These are phyloP conservation scores for Anguilla pacifica DNA, from an alignment of 2,797 vertebrate species.

Conservation along the genomic window DNA sequence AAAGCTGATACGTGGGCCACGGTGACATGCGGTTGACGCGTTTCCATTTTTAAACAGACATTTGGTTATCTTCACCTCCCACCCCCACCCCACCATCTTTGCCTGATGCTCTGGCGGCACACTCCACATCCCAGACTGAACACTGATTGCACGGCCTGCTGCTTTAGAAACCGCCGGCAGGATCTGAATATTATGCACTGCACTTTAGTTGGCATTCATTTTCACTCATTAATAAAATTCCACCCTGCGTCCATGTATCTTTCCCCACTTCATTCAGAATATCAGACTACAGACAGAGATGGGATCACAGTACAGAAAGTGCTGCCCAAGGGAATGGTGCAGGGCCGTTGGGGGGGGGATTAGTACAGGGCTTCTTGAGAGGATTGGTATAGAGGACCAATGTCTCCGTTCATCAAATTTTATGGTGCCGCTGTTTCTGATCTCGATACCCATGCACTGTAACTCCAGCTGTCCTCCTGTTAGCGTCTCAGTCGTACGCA, in stretches of 20 bases:
- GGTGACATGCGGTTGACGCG: background rate
- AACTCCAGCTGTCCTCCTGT: no score
- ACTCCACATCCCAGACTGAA: background rate
- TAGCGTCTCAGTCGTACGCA: no score
- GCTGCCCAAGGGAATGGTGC: no score
- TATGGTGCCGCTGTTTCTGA: no score
- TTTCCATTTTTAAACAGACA: background rate
- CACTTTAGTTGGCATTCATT: background rate
- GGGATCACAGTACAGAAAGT: background rate
- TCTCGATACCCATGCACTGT: no score
- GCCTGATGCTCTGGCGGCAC: background rate
- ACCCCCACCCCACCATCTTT: background rate
- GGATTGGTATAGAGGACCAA: background rate
- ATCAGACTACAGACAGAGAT: background rate
- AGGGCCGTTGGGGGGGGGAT: no score
- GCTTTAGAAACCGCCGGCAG: background rate
- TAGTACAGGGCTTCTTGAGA: background rate
- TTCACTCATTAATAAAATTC: background rate
- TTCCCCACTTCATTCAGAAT: background rate
- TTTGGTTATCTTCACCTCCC: background rate
- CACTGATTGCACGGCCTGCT: background rate
- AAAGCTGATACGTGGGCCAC: background rate
- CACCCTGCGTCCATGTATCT: background rate
- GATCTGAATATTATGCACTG: background rate
- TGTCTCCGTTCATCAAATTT: no score